Evolutionary conservation across 2,113 vertebrate species (phyloP).

Genomic region (Candoia aspera): DNA sequence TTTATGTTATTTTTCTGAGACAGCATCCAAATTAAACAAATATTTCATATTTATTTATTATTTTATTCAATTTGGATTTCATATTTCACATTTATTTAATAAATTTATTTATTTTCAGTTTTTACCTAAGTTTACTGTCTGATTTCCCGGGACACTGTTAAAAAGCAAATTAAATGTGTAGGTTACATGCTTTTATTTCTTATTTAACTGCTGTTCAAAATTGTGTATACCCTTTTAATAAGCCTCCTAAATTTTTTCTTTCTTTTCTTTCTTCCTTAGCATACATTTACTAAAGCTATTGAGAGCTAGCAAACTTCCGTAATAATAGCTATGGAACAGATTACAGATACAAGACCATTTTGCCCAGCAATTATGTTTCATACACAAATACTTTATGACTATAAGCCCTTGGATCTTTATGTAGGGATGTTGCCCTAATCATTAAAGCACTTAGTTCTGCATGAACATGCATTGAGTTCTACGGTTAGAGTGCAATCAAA

Average conservation of each 20-base stretch:
- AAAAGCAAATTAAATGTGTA: slow-evolving; percentile 16
- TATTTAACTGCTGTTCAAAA: slow-evolving; percentile 25
- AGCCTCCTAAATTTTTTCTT: slow-evolving; percentile 42
- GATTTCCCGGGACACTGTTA: not conserved
- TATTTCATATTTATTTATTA: no score
- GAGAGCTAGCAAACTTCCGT: slow-evolving; percentile 3
- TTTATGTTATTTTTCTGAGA: no score
- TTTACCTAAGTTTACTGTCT: not conserved
- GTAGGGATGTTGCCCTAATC: not conserved
- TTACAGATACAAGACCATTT: not conserved
- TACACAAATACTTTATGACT: slow-evolving; percentile 27
- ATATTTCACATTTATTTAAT: no score
- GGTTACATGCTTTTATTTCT: not conserved
- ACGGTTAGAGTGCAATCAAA: not conserved
- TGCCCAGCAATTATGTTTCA: slow-evolving; percentile 24
- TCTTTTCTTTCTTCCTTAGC: slow-evolving; percentile 23
- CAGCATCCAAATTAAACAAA: no score
- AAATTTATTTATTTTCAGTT: no score
- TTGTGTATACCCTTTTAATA: slow-evolving; percentile 5
- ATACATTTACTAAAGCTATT: not conserved
- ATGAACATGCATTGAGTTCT: not conserved
- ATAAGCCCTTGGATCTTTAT: not conserved
- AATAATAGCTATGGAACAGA: not conserved
- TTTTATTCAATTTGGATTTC: no score
- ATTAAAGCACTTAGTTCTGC: not conserved